Evolutionary conservation across 2,113 vertebrate genomes (phyloP), one percentile per base, ranked within the genome.

Genomic region (Nycticryphes semicollaris): DNA sequence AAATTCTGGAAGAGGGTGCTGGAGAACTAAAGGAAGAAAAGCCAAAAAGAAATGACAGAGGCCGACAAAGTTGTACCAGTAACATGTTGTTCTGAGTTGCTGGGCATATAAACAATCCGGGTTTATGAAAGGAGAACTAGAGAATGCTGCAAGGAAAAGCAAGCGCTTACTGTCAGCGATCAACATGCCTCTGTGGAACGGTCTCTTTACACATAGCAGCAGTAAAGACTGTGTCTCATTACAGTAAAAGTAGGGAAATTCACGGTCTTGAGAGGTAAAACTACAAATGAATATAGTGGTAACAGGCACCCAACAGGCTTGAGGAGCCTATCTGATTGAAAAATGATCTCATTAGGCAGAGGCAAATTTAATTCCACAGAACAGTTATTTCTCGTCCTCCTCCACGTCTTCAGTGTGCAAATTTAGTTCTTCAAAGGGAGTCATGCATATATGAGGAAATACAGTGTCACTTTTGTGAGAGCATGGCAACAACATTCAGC

Each of bases 131-230:
- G 31, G 50, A 45, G 28, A 50, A 14, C 23, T 76, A 28, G 12
- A 89, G 25, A 81, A 50, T 0, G 0, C 14, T 69, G 15, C 23
- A 80, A 83, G 56, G 22, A 72, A 75, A 82, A 79, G 30, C 0
- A 0, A 87, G 19, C 0, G 0, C 19, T 11, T 37, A 28, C 22
- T 45, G 35, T 66, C 43, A 87, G 59, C 51, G 31, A 15, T 41
- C 60, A 77, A 3, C 1, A 1, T 8, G 43, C 8, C 21, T 68
- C 37, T 59, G 14, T 60, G 62, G 24, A 90, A 41, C n/a, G 31
- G 23, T 4, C 22, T 73, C 30, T 85, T 82, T 50, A 19, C 13
- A 57, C 16, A 28, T 0, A 62, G 30, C 53, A 57, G 30, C 43
- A 68, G 10, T 63, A 72, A 87, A 64, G 19, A 4, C 20, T 92